Percentiles rank a stretch among this genome's conserved stretches.
Evolutionary conservation across 2,888 invertebrate species (phyloP).

Genomic region (Diadegma fenestrale): DNA sequence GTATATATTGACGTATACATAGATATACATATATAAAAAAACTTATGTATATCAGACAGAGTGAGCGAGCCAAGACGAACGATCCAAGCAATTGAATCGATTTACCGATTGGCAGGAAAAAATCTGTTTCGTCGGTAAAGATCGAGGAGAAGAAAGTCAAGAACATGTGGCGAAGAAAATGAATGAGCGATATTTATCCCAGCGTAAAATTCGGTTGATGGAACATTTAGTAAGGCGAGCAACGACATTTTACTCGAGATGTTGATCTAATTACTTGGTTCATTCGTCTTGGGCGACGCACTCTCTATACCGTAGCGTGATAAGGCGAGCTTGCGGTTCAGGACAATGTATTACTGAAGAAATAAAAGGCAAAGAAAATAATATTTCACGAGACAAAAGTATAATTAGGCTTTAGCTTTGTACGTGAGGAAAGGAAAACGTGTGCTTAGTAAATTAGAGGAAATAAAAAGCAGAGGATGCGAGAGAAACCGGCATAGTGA

Average conservation of each 20-base stretch:
- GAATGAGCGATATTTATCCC: neutral
- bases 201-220: neutral
- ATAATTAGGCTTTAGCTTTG: slow-evolving; percentile 81
- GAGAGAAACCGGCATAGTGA: slow-evolving; percentile 35
- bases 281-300: neutral
- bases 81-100: neutral
- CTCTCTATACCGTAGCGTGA: slow-evolving; percentile 65
- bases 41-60: neutral
- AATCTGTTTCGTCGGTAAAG: neutral
- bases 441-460: slow-evolving; percentile 57
- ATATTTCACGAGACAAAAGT: slow-evolving; percentile 69
- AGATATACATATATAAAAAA: slow-evolving; percentile 45
- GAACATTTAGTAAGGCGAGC: too few species aligned
- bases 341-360: slow-evolving; percentile 71
- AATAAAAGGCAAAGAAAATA: slow-evolving; percentile 65
- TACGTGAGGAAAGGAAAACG: slow-evolving; percentile 73
- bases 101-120: neutral
- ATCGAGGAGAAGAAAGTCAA: neutral
- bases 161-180: neutral
- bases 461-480: slow-evolving; percentile 47
- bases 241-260: neutral
- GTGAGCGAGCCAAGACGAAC: neutral
- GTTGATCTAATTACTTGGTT: neutral
- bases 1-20: slow-evolving; percentile 48
- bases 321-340: slow-evolving; percentile 68